Evolutionary conservation across 2,797 vertebrate species (phyloP), one percentile per base, ranked within the genome.

Genomic region (Syngnathus rostellatus): DNA sequence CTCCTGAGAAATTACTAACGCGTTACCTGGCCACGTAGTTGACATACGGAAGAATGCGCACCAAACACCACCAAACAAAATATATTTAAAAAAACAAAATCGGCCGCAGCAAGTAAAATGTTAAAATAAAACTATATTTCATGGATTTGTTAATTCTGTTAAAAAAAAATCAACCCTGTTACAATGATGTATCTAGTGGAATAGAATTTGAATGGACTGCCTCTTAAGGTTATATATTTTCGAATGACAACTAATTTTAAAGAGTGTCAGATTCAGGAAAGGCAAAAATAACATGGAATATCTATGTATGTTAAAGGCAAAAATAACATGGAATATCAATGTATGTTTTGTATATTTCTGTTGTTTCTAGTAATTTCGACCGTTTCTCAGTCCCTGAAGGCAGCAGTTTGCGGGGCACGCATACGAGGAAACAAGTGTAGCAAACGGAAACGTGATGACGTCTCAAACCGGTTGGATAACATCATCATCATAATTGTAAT

Each of bases 331-430:
- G 16, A 48, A 48, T 48, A 3, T 48, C 45, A 25, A 54, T 11
- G 10, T 23, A 54, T 1, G 9, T n/a, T 51, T 51, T 9, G 23
- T 23, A 55, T n/a, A 14, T 4, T 31, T 45, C 19, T 39, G 10
- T 7, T 11, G 12, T 25, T 8, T 0, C 21, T 41, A 6, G 2
- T 12, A 31, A 63, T 63, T 64, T 31, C 31, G 9, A 54, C 63
- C 12, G 50, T 67, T 71, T 70, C 64, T 62, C 9, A 46, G 66
- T 23, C 68, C 77, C 8, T 83, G 73, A 84, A 87, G 46, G 83
- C 72, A 82, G 38, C 83, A 70, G 21, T 66, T 66, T 16, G 60
- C 53, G 6, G 21, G 23, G 58, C 0, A 53, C 69, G 72, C 71
- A 70, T 7, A 21, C 43, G 12, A 58, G 55, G 55, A 58, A 58